A percentile compares a stretch with the other conserved stretches of the same genome.
Conservation (phyloP, 2,797 vertebrate genomes). For the Muscicapa comitata region DNA sequence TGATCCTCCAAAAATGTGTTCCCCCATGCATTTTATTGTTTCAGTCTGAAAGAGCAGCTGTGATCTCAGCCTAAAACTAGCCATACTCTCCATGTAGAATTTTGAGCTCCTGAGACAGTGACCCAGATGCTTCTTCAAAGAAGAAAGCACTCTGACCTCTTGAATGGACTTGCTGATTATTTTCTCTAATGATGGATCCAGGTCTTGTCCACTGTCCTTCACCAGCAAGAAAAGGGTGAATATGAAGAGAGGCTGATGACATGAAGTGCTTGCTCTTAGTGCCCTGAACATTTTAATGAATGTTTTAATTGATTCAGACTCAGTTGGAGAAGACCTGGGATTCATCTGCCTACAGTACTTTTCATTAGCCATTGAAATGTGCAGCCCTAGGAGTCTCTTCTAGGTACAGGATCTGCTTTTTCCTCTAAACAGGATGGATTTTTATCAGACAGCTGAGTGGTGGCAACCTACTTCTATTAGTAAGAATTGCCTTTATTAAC, state of each 20-base stretch:
- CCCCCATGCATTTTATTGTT: accelerated
- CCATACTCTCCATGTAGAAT: not conserved
- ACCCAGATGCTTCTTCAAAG: not conserved
- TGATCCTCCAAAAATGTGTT: not conserved
- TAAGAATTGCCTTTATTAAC: constrained; percentile 46
- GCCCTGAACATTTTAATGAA: not conserved
- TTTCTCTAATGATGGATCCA: not conserved
- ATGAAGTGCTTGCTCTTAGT: not conserved
- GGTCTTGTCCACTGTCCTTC: not conserved
- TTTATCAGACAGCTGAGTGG: not conserved
- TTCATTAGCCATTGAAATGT: not conserved
- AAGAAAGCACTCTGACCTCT: not conserved
- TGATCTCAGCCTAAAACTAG: not conserved
- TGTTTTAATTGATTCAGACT: not conserved
- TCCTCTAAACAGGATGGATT: not conserved
- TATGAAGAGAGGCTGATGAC: not conserved
- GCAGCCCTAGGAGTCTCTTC: not conserved
- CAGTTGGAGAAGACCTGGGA: constrained; percentile 1
- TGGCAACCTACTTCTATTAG: constrained; percentile 23
- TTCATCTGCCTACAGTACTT: not conserved
- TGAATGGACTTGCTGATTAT: not conserved
- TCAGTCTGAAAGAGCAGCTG: not conserved
- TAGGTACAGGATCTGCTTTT: not conserved
- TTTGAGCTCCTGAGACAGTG: not conserved
- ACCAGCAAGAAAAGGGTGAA: constrained; percentile 5